These are phyloP conservation scores for Drosophila colorata DNA, from an alignment of 2,888 invertebrate genomes.

Conservation along the genomic window DNA sequence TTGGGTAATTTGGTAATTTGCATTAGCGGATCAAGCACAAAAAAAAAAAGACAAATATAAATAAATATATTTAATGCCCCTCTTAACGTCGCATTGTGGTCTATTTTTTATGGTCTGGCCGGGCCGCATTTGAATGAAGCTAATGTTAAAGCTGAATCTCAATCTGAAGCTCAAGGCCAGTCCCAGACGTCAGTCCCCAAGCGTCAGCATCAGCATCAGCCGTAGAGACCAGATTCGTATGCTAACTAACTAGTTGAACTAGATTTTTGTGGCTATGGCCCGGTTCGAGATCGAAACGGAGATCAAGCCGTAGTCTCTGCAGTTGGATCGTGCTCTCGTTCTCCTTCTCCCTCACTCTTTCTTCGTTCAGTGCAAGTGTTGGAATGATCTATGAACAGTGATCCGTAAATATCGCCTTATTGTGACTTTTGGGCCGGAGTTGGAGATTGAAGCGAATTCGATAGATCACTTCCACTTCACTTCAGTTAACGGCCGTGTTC, in stretches of 20 bases:
- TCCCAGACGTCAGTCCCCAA: constrained; percentile 27
- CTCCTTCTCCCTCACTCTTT: constrained; percentile 2
- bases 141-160: constrained; percentile 1
- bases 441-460: too few species aligned
- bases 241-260: constrained; percentile 77
- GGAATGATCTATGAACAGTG: constrained; percentile 9
- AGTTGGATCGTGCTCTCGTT: constrained; percentile 1
- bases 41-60: background rate
- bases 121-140: constrained; percentile 21
- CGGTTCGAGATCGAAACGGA: constrained; percentile 21
- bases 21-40: constrained; percentile 29
- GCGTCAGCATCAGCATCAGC: constrained; percentile 35
- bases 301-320: constrained; percentile 9
- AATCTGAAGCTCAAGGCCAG: constrained; percentile 47
- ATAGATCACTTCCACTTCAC: too few species aligned
- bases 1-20: constrained; percentile 48
- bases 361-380: constrained; percentile 5
- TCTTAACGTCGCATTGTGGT: constrained; percentile 29
- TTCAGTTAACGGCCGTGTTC: too few species aligned
- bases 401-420: background rate
- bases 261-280: constrained; percentile 53
- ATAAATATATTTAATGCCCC: constrained; percentile 10
- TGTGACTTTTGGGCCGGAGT: background rate
- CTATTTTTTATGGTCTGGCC: constrained; percentile 57
- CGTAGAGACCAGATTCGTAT: constrained; percentile 53